Conservation (phyloP, 2,113 vertebrate genomes). For the Thunnus thynnus region DNA sequence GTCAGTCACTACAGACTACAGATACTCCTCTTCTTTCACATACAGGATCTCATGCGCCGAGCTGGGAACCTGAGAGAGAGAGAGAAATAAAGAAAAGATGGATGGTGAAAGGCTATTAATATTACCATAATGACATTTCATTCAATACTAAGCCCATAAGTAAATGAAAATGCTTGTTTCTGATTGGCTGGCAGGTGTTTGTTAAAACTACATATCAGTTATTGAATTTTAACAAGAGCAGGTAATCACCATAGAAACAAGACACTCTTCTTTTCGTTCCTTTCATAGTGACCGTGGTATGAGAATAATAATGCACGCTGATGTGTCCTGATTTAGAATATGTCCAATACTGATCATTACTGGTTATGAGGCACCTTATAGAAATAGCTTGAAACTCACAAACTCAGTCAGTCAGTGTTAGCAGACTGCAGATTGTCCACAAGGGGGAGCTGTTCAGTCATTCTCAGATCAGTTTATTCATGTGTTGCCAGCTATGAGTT, state of each 20-base stretch:
- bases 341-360: neutral
- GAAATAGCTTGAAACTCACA: neutral
- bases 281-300: neutral
- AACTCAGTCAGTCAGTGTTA: no score
- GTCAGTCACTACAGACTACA: slow-evolving; percentile 66
- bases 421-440: neutral
- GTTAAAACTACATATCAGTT: no score
- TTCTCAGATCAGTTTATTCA: neutral
- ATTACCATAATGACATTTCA: neutral
- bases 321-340: no score
- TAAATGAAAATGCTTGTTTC: neutral
- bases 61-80: slow-evolving; percentile 88
- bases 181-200: neutral
- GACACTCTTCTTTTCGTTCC: no score
- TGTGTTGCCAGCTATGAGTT: no score
- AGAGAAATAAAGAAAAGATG: neutral
- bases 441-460: neutral
- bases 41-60: slow-evolving; percentile 93
- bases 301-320: neutral
- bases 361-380: neutral
- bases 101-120: neutral
- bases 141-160: neutral
- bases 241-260: no score
- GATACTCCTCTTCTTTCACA: slow-evolving; percentile 87
- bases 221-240: no score